Evolutionary conservation across 2,797 vertebrate species (phyloP).

Genomic region (Squalus acanthias): DNA sequence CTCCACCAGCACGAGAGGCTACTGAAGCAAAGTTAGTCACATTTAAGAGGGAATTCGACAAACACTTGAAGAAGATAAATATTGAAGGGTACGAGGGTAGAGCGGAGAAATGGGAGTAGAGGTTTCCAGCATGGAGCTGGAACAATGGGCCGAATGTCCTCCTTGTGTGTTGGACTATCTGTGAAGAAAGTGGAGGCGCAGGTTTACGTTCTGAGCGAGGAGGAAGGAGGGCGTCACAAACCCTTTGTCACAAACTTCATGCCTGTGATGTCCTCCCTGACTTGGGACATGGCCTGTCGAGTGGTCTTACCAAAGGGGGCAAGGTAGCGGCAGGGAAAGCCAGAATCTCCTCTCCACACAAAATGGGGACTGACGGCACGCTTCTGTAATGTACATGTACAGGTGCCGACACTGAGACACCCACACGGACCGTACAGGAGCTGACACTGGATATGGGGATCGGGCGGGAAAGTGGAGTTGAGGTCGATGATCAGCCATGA

Average conservation of each 20-base stretch:
- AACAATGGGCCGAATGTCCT: not conserved
- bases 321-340: too few species aligned
- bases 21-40: not conserved
- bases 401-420: too few species aligned
- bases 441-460: too few species aligned
- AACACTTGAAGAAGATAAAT: not conserved
- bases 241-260: conserved; percentile 77
- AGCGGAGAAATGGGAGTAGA: not conserved
- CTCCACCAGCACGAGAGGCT: not conserved
- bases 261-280: conserved; percentile 85
- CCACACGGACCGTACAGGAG: too few species aligned
- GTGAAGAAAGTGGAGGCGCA: conserved; percentile 43
- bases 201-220: conserved; percentile 82
- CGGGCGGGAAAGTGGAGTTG: too few species aligned
- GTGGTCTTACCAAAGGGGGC: conserved; percentile 41
- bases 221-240: conserved; percentile 82
- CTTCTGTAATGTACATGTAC: too few species aligned
- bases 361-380: too few species aligned
- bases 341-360: too few species aligned
- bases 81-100: not conserved
- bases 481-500: too few species aligned
- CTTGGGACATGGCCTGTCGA: conserved; percentile 81
- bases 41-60: not conserved
- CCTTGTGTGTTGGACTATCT: not conserved
- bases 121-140: not conserved